A percentile compares a stretch with the other conserved stretches of the same genome.
Conservation (phyloP, 2,888 invertebrate genomes). For the Rhagonycha lutea region DNA sequence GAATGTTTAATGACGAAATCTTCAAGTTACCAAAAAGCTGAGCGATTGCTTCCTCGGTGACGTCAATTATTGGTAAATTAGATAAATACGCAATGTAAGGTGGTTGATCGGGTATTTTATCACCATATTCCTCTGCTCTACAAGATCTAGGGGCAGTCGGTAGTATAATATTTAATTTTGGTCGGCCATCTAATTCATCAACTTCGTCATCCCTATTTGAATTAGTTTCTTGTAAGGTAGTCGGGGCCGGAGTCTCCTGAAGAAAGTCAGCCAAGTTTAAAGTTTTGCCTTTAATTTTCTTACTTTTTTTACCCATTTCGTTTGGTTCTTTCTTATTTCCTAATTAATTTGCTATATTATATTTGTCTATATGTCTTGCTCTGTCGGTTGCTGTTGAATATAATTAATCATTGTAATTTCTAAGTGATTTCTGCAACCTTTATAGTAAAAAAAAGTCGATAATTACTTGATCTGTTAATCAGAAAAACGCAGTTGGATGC, state of each 20-base stretch:
- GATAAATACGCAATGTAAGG: constrained; percentile 90
- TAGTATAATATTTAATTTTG: constrained; percentile 65
- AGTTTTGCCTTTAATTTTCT: constrained; percentile 84
- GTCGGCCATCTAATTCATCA: constrained; percentile 32
- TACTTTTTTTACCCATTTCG: constrained; percentile 85
- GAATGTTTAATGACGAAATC: constrained; percentile 78
- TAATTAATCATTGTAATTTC: too few species aligned
- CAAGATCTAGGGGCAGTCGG: constrained; percentile 94
- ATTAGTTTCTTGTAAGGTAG: constrained; percentile 60
- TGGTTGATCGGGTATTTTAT: constrained; percentile 79
- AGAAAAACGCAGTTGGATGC: too few species aligned
- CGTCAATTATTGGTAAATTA: constrained; percentile 92
- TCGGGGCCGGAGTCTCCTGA: constrained; percentile 64
- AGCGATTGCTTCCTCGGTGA: constrained; percentile 80
- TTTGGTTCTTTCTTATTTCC: too few species aligned
- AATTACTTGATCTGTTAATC: too few species aligned
- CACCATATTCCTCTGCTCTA: constrained; percentile 82
- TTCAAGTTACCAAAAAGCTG: constrained; percentile 78
- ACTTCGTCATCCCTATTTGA: constrained; percentile 79
- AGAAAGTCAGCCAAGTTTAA: constrained; percentile 82
- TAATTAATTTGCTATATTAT: too few species aligned
- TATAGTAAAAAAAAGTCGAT: too few species aligned
- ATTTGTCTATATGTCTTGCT: too few species aligned
- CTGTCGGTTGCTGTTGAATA: too few species aligned
- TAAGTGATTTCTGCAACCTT: too few species aligned